phyloP scores from a whole-genome alignment of 2,113 vertebrate species.

The Tachysurus vachellii region DNA sequence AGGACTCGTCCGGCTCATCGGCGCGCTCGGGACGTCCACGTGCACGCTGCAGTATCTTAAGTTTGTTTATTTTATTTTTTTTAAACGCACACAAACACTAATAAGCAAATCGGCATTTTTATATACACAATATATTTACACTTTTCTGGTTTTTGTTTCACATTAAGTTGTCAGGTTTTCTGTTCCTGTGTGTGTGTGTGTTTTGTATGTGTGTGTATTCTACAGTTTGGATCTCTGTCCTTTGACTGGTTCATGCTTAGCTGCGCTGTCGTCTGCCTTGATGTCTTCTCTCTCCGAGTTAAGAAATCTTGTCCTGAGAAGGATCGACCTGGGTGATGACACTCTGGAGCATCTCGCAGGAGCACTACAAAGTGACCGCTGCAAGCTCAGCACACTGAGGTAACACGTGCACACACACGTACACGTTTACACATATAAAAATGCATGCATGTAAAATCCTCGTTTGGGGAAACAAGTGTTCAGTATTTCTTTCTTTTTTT shows the following conservation, averaged over 20 bases:
- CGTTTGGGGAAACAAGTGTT: not conserved
- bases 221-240: conserved; percentile 33
- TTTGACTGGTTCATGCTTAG: conserved; percentile 30
- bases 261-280: conserved; percentile 25
- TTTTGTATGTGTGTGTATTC: conserved; percentile 26
- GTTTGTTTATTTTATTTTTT: conserved; percentile 42
- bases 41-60: conserved; percentile 65
- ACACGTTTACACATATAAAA: not conserved
- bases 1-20: conserved; percentile 61
- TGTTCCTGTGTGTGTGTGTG: conserved; percentile 28
- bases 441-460: not conserved
- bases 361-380: conserved; percentile 57
- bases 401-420: conserved; percentile 28
- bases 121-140: not conserved
- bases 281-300: conserved; percentile 46
- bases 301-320: conserved; percentile 55
- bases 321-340: conserved; percentile 42
- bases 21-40: conserved; percentile 57
- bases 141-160: not conserved
- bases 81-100: not conserved
- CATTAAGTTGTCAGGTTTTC: not conserved
- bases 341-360: conserved; percentile 59
- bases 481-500: not conserved
- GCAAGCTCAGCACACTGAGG: conserved; percentile 61
- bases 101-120: not conserved